Evolutionary conservation across 2,888 invertebrate species (phyloP), one percentile per base, ranked within the genome.

Genomic region (Graphium colonna): DNA sequence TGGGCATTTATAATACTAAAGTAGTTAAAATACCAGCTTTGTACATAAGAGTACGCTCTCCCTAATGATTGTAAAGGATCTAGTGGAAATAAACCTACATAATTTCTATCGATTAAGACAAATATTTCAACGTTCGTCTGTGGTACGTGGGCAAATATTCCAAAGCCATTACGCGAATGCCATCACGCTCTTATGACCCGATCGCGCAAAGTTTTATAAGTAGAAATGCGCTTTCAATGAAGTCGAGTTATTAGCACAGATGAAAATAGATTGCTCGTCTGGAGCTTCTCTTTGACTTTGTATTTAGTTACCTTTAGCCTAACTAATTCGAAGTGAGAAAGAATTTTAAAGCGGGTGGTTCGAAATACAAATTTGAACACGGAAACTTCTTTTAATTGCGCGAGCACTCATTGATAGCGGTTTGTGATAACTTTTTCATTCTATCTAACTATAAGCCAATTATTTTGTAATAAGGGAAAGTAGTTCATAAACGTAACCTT

Each of bases 131-230:
- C 5, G 21, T 3, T 21, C 21, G 5, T 33, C 33, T 9, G 16
- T 45, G n/a, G 1, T 50, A 36, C n/a, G 33, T 41, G 13, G 36
- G 12, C 36, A 36, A 36, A 36, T 12, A 5, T 36, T 36, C 7
- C 4, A 36, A 36, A 36, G 36, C n/a, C 12, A 36, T 36, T 12
- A 36, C 1, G 12, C 33, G 48, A 42, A 47, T 28, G 26, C 36
- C 46, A n/a, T n/a, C n/a, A 31, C 42, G 26, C 31, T 33, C n/a
- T 40, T n/a, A n/a, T n/a, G n/a, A 42, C 64, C 65, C 70, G 70
- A 75, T 68, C 63, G 70, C 63, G 68, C 66, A 68, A 76, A 74
- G 69, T 75, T 73, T 71, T 49, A 31, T 49, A 49, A 53, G 44
- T 44, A 38, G 53, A 31, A 53, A 44, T 31, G 43, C 44, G 47